Evolutionary conservation across 2,113 vertebrate genomes (phyloP).

Genomic region (Uropsilus gracilis): DNA sequence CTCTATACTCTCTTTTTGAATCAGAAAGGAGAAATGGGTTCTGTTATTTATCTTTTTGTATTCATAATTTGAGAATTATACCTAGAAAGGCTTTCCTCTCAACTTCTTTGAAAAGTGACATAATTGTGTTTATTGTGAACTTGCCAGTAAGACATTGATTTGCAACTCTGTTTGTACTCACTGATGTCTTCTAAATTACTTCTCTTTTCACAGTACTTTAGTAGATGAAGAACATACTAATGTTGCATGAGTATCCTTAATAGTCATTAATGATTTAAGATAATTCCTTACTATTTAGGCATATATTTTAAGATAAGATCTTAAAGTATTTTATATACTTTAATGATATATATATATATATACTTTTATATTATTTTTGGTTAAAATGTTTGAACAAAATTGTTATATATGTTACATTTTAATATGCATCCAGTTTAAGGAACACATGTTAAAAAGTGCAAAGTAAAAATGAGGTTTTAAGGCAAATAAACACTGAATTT

Average conservation of each 20-base stretch:
- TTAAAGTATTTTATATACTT: not conserved
- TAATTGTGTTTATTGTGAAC: not conserved
- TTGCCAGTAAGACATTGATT: not conserved
- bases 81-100: not conserved
- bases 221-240: not conserved
- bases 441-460: not conserved
- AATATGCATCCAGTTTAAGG: slow-evolving; percentile 14
- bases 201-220: not conserved
- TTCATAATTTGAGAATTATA: not conserved
- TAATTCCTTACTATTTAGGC: not conserved
- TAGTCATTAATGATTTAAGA: not conserved
- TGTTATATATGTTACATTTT: not conserved
- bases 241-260: not conserved
- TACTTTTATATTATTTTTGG: not conserved
- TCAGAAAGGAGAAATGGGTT: not conserved
- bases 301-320: not conserved
- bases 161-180: not conserved
- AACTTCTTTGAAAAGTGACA: not conserved
- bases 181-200: not conserved
- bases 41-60: not conserved
- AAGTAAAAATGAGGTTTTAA: not conserved
- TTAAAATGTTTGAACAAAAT: not conserved
- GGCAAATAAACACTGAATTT: too few species aligned
- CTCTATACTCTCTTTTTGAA: not conserved
- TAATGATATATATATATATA: not conserved